phyloP scores from a whole-genome alignment of 2,888 invertebrate species.

The Tetragonula carbonaria region DNA sequence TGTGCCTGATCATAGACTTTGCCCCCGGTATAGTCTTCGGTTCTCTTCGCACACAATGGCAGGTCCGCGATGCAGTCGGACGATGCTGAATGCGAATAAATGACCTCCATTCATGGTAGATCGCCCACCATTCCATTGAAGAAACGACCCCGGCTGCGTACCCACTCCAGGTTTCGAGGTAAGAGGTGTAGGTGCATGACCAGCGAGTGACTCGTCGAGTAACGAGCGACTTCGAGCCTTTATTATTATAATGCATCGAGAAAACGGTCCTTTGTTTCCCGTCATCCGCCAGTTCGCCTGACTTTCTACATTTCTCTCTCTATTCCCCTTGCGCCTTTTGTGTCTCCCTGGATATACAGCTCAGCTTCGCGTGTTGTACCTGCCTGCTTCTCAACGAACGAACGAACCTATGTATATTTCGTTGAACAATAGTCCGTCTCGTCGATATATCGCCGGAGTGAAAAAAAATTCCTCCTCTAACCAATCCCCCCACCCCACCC shows the following conservation, averaged over 20 bases:
- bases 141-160: slow-evolving; percentile 65
- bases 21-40: slow-evolving; percentile 68
- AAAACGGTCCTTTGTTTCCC: slow-evolving; percentile 61
- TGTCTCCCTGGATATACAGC: slow-evolving; percentile 8
- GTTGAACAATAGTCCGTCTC: slow-evolving; percentile 40
- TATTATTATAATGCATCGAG: slow-evolving; percentile 62
- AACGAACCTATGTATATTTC: not conserved
- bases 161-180: slow-evolving; percentile 51
- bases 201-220: slow-evolving; percentile 61
- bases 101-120: slow-evolving; percentile 80
- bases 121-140: slow-evolving; percentile 79
- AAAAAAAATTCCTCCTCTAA: slow-evolving; percentile 6
- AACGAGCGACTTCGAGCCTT: slow-evolving; percentile 56
- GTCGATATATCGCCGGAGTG: not conserved
- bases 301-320: slow-evolving; percentile 32
- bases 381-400: slow-evolving; percentile 23
- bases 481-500: not conserved
- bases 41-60: slow-evolving; percentile 74
- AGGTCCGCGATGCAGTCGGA: slow-evolving; percentile 77
- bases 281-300: slow-evolving; percentile 15
- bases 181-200: slow-evolving; percentile 69
- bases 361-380: not conserved
- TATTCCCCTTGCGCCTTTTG: not conserved
- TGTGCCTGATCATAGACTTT: slow-evolving; percentile 72
- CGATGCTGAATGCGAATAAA: slow-evolving; percentile 80